Percentiles rank a stretch among this genome's conserved stretches.
Conservation (phyloP, 2,797 vertebrate species). For the Rhinoraja longicauda region DNA sequence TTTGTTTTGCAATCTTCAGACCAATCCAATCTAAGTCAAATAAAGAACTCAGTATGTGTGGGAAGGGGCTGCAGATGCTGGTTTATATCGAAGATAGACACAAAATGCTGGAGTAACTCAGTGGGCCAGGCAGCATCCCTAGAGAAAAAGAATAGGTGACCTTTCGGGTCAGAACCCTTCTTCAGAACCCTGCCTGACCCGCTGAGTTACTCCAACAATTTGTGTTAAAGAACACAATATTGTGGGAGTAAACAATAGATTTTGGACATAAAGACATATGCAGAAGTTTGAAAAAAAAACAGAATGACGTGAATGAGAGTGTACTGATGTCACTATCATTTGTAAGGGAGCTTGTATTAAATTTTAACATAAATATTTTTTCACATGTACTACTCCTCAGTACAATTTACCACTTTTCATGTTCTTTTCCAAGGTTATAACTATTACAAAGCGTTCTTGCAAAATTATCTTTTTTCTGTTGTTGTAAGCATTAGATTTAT, state of each 20-base stretch:
- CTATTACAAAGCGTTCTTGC: constrained; percentile 22
- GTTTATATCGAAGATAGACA: no score
- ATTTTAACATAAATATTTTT: constrained; percentile 24
- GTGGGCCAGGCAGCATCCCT: no score
- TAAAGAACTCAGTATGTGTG: neutral
- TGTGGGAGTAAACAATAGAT: neutral
- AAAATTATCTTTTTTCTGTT: neutral
- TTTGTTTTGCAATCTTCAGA: neutral
- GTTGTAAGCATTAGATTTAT: neutral
- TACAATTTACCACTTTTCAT: constrained; percentile 11
- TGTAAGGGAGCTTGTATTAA: neutral
- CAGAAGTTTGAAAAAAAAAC: neutral
- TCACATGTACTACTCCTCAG: neutral
- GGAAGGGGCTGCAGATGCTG: no score
- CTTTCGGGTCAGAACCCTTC: no score
- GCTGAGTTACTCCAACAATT: no score
- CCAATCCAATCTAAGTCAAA: no score
- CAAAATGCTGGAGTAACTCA: no score
- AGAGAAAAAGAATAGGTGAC: no score
- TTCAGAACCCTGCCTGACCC: no score
- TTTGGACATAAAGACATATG: neutral
- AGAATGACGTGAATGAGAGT: neutral
- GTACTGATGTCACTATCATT: neutral
- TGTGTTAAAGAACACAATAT: neutral
- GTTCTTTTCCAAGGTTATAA: constrained; percentile 23